Conservation (phyloP, 2,888 invertebrate species). For the Electrophaes corylata region DNA sequence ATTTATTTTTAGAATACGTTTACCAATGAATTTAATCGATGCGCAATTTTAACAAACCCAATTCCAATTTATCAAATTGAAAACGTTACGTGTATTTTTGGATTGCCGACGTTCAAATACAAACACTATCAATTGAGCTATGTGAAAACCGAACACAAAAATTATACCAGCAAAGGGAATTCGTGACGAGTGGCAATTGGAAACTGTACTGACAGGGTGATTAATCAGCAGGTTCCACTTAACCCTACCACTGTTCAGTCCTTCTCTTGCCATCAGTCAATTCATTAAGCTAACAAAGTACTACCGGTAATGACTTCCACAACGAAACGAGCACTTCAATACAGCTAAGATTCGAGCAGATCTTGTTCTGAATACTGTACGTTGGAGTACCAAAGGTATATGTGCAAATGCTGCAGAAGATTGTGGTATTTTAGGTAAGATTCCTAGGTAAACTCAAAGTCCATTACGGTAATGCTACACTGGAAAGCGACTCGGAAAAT, state of each 20-base stretch:
- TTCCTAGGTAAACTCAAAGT: conserved; percentile 34
- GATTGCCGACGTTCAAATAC: conserved; percentile 40
- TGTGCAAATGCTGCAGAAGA: conserved; percentile 14
- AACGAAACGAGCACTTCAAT: conserved; percentile 65
- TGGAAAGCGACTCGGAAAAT: conserved; percentile 51
- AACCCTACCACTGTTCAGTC: conserved; percentile 80
- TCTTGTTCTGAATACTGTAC: conserved; percentile 43
- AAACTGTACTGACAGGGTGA: conserved; percentile 80
- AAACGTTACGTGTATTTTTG: conserved; percentile 45
- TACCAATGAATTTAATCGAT: conserved; percentile 42
- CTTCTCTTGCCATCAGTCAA: conserved; percentile 81
- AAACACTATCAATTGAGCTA: conserved; percentile 43
- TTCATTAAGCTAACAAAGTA: conserved; percentile 83
- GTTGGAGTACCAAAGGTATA: conserved; percentile 9
- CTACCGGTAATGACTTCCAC: conserved; percentile 79
- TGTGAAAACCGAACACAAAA: conserved; percentile 52
- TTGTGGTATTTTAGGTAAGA: conserved; percentile 1
- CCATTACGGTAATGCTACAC: conserved; percentile 40
- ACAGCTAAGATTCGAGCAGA: conserved; percentile 58
- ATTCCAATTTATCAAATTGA: conserved; percentile 52
- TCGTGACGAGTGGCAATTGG: conserved; percentile 79
- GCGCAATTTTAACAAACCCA: conserved; percentile 37
- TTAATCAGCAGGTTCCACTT: conserved; percentile 82
- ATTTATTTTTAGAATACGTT: conserved; percentile 17
- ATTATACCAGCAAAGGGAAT: conserved; percentile 63